Conservation (phyloP, 2,888 invertebrate species). For the Drosophila cyrtoloma region DNA sequence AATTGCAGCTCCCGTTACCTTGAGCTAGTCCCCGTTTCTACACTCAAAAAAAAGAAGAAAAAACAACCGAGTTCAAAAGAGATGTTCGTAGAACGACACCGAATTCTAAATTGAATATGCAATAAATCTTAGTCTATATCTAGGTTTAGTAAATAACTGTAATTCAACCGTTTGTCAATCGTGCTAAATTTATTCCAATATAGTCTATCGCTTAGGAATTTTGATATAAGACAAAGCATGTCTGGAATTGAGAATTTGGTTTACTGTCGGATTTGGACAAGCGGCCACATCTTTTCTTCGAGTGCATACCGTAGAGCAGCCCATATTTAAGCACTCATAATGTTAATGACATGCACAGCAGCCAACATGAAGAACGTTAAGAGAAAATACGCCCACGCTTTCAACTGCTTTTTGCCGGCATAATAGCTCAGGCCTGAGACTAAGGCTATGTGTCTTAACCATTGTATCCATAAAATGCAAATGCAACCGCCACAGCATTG, state of each 20-base stretch:
- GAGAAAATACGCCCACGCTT: constrained; percentile 52
- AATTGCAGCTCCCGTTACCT: constrained; percentile 78
- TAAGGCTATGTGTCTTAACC: constrained; percentile 20
- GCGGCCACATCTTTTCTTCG: background rate
- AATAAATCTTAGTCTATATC: background rate
- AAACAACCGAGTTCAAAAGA: background rate
- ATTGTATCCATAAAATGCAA: constrained; percentile 66
- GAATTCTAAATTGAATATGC: background rate
- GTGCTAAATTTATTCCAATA: background rate
- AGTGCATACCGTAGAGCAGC: background rate
- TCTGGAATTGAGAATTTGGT: background rate
- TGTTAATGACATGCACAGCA: constrained; percentile 79
- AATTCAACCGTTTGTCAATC: background rate
- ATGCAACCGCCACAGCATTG: constrained; percentile 24
- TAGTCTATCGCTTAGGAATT: background rate
- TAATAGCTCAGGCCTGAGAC: constrained; percentile 53
- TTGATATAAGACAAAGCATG: rapidly evolving
- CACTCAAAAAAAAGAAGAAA: background rate
- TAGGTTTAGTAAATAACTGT: background rate
- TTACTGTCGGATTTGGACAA: background rate
- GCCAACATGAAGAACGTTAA: constrained; percentile 12
- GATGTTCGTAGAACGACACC: background rate
- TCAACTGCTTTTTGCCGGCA: constrained; percentile 37
- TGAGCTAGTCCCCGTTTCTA: constrained; percentile 55
- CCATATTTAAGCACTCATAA: constrained; percentile 77